Base-by-base conservation (phyloP, 2,888 invertebrate genomes). In the Caenorhabditis sp. region DNA sequence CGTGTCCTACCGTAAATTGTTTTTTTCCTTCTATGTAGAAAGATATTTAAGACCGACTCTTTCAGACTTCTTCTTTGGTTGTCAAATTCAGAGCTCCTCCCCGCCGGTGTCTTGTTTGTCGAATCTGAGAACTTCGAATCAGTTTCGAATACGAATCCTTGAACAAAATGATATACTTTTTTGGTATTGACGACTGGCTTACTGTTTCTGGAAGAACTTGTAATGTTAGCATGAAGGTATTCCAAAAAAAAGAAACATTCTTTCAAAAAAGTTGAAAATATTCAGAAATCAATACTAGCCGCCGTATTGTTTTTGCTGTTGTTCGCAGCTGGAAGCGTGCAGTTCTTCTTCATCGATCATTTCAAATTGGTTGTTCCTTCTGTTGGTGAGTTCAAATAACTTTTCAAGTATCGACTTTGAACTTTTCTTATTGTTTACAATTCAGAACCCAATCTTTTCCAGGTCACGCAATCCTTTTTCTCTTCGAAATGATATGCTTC, bases 301-400 rank as follows among this genome's bases (percentile, higher is more conserved):
- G 58, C 82, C 8, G 56, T 85, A 5, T 15, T 78, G 0, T 86
- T 86, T 22, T 24, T 85, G 0, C 37, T 85, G 5, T 51, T 86
- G n/a, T 70, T 86, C 28, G 70, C 65, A n/a, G 74, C 79, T 26
- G 83, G 83, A 20, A 72, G 84, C 28, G 60, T 70, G 2, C 81
- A 86, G 61, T 86, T 85, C 64, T 77, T 85, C 53, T 85, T 86
- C 77, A 86, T 86, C 32, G 86, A 86, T 8, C 82, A 82, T 40
- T 86, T 85, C 77, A 81, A 82, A 47, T 13, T 86, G 4, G 80
- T 84, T 0, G 76, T 77, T 28, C 79, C 81, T 26, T 84, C 84
- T 20, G 62, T 80, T 50, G 81, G 84, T 86, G 47, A 70, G 80
- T 40, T 6, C n/a, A 28, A 11, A 13, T n/a, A 55, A 32, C 24